Evolutionary conservation across 2,888 invertebrate species (phyloP).

Genomic region (Euproctis similis): DNA sequence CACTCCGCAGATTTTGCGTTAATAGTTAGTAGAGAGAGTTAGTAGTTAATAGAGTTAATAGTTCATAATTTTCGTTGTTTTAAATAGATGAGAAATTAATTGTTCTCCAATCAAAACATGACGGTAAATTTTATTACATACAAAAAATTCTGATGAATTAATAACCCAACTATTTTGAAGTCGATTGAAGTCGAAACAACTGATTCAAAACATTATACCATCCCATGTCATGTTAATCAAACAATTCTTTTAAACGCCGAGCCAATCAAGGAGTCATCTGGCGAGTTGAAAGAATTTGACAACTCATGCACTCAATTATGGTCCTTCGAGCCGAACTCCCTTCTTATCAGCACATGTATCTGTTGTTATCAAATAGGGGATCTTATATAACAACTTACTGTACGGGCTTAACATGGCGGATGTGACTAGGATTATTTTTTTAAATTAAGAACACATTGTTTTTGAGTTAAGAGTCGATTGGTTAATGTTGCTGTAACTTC

Average conservation of each 20-base stretch:
- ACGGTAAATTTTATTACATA: too few species aligned
- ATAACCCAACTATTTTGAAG: too few species aligned
- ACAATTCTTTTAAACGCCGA: conserved; percentile 15
- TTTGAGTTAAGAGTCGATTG: conserved; percentile 3
- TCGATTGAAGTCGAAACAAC: too few species aligned
- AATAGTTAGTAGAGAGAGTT: too few species aligned
- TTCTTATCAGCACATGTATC: conserved; percentile 35
- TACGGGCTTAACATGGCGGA: conserved; percentile 2
- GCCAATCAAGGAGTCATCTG: conserved; percentile 31
- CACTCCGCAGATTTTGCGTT: too few species aligned
- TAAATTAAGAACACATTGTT: conserved; percentile 7
- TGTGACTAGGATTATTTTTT: conserved; percentile 5
- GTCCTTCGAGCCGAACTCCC: conserved; percentile 7
- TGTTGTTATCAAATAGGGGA: conserved; percentile 6
- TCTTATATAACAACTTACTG: conserved; percentile 7
- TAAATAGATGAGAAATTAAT: too few species aligned
- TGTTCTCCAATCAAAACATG: too few species aligned
- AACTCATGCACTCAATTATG: conserved; percentile 45
- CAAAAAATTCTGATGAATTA: too few species aligned
- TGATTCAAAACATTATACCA: neutral
- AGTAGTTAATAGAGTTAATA: too few species aligned
- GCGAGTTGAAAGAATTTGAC: conserved; percentile 31
- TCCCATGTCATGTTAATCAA: conserved; percentile 10
- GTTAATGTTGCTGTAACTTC: conserved; percentile 6
- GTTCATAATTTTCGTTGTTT: too few species aligned